phyloP scores from a whole-genome alignment of 2,113 vertebrate genomes.

The Peromyscus polionotus region DNA sequence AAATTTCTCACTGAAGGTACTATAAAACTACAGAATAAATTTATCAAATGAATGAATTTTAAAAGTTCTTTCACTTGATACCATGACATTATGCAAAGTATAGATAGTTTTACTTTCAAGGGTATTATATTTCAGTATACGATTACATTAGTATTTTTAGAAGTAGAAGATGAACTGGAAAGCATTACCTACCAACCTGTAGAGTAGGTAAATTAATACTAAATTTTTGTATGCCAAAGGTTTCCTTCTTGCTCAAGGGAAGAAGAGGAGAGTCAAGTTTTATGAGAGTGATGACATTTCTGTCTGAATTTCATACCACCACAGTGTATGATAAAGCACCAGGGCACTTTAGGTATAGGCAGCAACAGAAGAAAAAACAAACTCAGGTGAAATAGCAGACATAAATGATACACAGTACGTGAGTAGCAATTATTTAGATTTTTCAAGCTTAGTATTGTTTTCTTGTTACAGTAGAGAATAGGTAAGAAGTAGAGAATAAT shows the following conservation, averaged over 20 bases:
- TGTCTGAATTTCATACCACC: not conserved
- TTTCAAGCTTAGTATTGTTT: not conserved
- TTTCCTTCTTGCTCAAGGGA: not conserved
- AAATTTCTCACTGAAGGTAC: not conserved
- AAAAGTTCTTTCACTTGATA: not conserved
- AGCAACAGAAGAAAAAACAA: not conserved
- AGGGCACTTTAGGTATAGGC: not conserved
- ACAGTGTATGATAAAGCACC: not conserved
- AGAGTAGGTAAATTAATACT: not conserved
- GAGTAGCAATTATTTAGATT: not conserved
- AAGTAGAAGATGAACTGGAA: not conserved
- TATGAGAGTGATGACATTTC: not conserved
- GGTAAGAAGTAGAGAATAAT: not conserved
- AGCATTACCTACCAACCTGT: not conserved
- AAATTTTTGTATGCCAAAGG: not conserved
- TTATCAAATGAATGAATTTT: not conserved
- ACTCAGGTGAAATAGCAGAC: not conserved
- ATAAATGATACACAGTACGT: not conserved
- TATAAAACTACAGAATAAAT: not conserved
- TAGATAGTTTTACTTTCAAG: not conserved
- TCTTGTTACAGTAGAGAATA: not conserved
- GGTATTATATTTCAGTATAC: not conserved
- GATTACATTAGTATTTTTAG: constrained; percentile 40
- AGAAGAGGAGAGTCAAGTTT: not conserved
- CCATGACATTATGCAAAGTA: not conserved